Evolutionary conservation across 1,140 invertebrate genomes (phyloP).

Genomic region (Phortica variegata): DNA sequence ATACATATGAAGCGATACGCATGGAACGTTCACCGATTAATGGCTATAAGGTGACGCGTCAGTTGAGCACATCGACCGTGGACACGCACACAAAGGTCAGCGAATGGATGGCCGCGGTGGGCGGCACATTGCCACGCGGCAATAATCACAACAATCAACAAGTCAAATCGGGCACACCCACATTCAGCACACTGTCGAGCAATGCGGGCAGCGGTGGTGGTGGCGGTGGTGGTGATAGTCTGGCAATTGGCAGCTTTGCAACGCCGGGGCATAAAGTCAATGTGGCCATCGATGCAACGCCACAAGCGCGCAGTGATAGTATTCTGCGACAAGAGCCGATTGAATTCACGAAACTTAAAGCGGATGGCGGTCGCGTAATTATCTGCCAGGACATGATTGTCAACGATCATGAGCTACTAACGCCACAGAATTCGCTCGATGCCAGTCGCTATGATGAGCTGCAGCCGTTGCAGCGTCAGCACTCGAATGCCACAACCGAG

Average conservation of each 20-base stretch:
- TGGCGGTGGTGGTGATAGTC: no score
- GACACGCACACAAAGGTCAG: slow-evolving; percentile 81
- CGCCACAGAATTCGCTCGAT: slow-evolving; percentile 41
- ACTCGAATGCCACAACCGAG: slow-evolving; percentile 39
- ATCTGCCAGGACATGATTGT: slow-evolving; percentile 55
- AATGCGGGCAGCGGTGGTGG: slow-evolving; percentile 41
- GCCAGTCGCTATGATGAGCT: slow-evolving; percentile 35
- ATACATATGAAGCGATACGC: slow-evolving; percentile 63
- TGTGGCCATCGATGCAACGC: slow-evolving; percentile 74
- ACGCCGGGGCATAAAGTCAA: slow-evolving; percentile 68
- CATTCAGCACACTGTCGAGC: neutral
- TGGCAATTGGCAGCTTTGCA: slow-evolving; percentile 43
- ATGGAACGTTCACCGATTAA: slow-evolving; percentile 50
- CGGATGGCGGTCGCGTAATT: slow-evolving; percentile 38
- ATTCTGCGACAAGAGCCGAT: slow-evolving; percentile 74
- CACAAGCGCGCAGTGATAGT: slow-evolving; percentile 68
- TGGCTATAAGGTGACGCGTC: slow-evolving; percentile 66
- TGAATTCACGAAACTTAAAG: slow-evolving; percentile 59
- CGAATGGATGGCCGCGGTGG: slow-evolving; percentile 85
- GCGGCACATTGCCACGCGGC: slow-evolving; percentile 61
- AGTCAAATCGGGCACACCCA: slow-evolving; percentile 22
- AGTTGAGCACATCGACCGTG: slow-evolving; percentile 76
- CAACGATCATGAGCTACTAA: slow-evolving; percentile 36
- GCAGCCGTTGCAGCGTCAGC: slow-evolving; percentile 37
- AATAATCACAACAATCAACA: slow-evolving; percentile 31